Evolutionary conservation across 2,888 invertebrate species (phyloP), one percentile per base, ranked within the genome.

Genomic region (Hemicrepidius hirtus): DNA sequence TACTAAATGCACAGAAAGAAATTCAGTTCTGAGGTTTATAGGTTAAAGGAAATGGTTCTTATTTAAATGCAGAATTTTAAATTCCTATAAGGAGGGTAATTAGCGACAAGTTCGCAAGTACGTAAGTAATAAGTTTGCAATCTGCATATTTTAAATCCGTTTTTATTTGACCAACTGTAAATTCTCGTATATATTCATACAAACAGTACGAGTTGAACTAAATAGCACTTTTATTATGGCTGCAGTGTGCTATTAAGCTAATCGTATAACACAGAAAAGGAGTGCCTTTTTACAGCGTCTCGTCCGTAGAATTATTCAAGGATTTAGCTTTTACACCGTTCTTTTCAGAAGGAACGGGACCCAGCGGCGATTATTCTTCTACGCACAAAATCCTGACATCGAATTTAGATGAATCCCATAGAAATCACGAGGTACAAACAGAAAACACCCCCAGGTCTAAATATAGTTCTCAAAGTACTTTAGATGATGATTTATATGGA

Each of bases 401-500:
- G 13, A 32, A 24, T 37, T 49, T 28, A n/a, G 44, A 62, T 32
- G 44, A 46, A 44, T 1, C 57, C 41, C 32, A 67, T 18, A 24
- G 41, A 50, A 67, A 59, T 37, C 35, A 46, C 13, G 21, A 9
- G 16, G 18, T n/a, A 13, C 12, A 18, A 21, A 20, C 28, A 46
- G 44, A 32, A 46, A 35, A 18, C n/a, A 46, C 20, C 7, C 10
- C 18, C 24, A 46, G 16, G n/a, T 35, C 21, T 16, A 60, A n/a
- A 9, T 13, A n/a, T 18, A 10, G 16, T 4, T 69, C 64, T 21
- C 28, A 13, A 2, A 62, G 50, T 18, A 63, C 55, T 46, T 55
- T 63, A 60, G 72, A 72, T 16, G 68, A 68, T 16, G 49, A 68
- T n/a, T 46, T 73, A 13, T 68, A 68, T 35, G 68, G 68, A 28